phyloP scores from a whole-genome alignment of 2,113 vertebrate genomes.

The Platanista minor region DNA sequence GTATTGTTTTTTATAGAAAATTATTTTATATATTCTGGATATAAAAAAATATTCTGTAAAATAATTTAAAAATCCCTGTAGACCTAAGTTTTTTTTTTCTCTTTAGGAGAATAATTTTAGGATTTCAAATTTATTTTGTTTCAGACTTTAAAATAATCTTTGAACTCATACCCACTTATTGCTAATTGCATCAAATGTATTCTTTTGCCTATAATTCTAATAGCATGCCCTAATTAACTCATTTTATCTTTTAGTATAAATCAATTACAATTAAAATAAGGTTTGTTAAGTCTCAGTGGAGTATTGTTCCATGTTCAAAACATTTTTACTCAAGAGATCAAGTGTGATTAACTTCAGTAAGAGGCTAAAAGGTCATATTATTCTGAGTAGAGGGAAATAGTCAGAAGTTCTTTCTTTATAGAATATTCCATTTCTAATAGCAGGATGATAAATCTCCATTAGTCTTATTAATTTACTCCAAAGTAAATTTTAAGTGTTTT shows the following conservation, averaged over 20 bases:
- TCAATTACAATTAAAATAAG: constrained; percentile 86
- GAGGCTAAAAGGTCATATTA: constrained; percentile 78
- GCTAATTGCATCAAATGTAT: constrained; percentile 66
- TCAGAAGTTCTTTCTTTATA: constrained; percentile 14
- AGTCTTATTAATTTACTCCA: neutral
- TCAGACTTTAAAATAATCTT: constrained; percentile 70
- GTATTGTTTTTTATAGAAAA: neutral
- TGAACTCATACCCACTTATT: constrained; percentile 63
- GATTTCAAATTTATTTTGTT: constrained; percentile 72
- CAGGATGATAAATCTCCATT: neutral
- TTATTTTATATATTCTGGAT: neutral
- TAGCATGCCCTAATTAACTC: constrained; percentile 81
- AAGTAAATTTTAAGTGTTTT: neutral
- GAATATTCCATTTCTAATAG: neutral
- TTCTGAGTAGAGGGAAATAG: constrained; percentile 67
- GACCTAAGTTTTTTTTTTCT: neutral
- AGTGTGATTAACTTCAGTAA: constrained; percentile 82
- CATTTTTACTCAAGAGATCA: constrained; percentile 82
- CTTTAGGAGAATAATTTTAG: constrained; percentile 36
- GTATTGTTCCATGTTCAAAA: constrained; percentile 80
- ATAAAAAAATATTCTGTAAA: neutral
- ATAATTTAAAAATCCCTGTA: neutral
- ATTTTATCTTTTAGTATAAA: constrained; percentile 82
- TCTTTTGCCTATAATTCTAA: constrained; percentile 78
- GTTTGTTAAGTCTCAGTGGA: constrained; percentile 79